phyloP scores from a whole-genome alignment of 2,113 vertebrate genomes.

The Pachycephala philippinensis region DNA sequence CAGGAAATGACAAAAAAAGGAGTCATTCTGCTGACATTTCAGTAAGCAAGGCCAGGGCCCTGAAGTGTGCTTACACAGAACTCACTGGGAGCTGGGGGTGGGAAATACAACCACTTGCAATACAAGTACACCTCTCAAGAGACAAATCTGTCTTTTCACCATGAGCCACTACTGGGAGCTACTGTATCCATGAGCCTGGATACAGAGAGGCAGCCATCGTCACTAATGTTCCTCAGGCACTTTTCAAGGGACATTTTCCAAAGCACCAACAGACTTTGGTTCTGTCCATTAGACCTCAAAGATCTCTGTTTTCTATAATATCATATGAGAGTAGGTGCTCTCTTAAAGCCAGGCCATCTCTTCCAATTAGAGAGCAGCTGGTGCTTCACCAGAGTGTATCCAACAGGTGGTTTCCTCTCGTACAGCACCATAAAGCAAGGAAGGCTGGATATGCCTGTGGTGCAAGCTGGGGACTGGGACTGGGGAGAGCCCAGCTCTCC shows the following conservation, averaged over 20 bases:
- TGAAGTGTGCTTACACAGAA: background rate
- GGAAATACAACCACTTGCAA: background rate
- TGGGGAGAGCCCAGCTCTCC: background rate
- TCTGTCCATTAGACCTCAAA: background rate
- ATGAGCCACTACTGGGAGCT: background rate
- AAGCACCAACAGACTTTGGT: background rate
- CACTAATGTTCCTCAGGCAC: background rate
- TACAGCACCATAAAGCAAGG: background rate
- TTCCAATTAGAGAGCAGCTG: background rate
- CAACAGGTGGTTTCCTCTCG: rapidly evolving
- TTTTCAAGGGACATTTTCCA: background rate
- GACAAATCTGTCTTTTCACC: background rate
- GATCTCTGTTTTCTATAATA: background rate
- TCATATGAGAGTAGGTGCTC: background rate
- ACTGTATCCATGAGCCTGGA: too few relatives aligned
- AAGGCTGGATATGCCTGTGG: background rate
- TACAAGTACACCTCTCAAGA: background rate
- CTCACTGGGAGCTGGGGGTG: background rate
- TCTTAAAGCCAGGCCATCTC: background rate
- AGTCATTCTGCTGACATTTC: background rate
- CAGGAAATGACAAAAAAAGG: background rate
- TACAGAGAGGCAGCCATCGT: background rate
- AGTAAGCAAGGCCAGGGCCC: background rate
- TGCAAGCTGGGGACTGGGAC: background rate
- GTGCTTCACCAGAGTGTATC: background rate